Base-by-base conservation (phyloP, 2,888 invertebrate species). In the Oconnorella tubifera region DNA sequence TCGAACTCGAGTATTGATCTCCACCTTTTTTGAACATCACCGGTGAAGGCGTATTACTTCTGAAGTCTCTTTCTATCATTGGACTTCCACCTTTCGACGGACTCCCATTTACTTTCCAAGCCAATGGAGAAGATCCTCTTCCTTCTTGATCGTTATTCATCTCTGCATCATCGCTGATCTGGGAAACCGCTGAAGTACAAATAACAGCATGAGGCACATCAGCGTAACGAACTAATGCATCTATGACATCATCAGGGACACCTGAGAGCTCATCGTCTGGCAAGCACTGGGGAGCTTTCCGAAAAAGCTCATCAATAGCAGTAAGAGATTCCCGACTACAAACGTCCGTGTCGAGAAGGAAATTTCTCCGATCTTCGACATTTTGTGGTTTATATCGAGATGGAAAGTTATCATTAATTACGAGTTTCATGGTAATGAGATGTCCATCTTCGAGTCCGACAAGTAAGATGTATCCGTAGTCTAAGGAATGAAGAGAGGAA, bases 371-470 rank as follows among this genome's bases (percentile, higher is more conserved):
- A 51, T 65, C 65, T 23, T 28, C 32, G 32, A 48, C 56, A 31
- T 56, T 61, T 4, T 49, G 29, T 1, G 65, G 57, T 25, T 19
- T 23, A 53, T 64, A 64, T 6, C 27, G 14, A 19, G n/a, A 3
- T 4, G 63, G 57, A n/a, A n/a, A n/a, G n/a, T n/a, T n/a, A n/a
- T n/a, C n/a, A n/a, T n/a, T n/a, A n/a, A n/a, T n/a, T 3, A 68
- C 25, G n/a, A 72, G 57, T 51, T 70, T 70, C 69, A 70, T 63
- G n/a, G 69, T 69, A 29, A 73, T 33, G 55, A 73, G 33, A 31
- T 71, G 72, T 3, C 73, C 73, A 40, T 73, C 73, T 56, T 71
- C 67, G 1, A 70, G 66, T 3, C 73, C 73, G 28, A 69, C 51
- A 10, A 71, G 63, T 14, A 70, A 33, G 32, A 69, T 61, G 63